Evolutionary conservation across 30 jellyfish, hydroid and myxozoan genomes (phyloP), one percentile per base, ranked within the genome.

Genomic region (Hydractinia symbiolongicarpus): DNA sequence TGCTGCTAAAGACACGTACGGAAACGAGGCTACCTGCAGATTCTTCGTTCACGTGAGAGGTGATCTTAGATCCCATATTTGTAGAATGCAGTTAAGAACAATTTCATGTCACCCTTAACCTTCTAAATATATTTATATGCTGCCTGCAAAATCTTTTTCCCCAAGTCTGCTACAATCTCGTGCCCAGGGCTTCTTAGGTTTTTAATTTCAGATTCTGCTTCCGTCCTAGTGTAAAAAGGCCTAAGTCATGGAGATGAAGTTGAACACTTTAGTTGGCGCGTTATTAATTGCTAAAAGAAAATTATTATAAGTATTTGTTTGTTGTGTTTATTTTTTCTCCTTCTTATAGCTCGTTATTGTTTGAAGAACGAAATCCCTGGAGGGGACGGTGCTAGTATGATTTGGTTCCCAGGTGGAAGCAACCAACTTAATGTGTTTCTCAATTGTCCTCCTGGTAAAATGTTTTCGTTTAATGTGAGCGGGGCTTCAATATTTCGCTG

Each of bases 341-440:
- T 20, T 61, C 6, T 84, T 84, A n/a, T 84, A 89, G 96, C 95
- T 52, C 79, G 80, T 80, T 80, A 79, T 72, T 89, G 97, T 82
- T 64, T 54, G 62, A 68, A 57, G 57, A 58, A 40, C 14, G 20
- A 49, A 40, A 72, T 88, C 61, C 96, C 96, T 3, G 96, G 96
- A 4, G 96, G 90, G 9, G 68, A 83, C 16, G 92, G 88, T 11
- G 92, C 83, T 4, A 56, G 5, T 53, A 40, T 9, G 57, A 6
- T 17, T 4, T 19, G 69, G 19, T 61, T 61, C 66, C 60, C 87
- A 61, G 11, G 57, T 16, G 67, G 51, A 61, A 8, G 5, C 5
- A 61, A 53, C 16, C 68, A 53, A 30, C 50, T 69, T n/a, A 62
- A 55, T 21, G 87, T 67, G 50, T 79, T 78, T 75, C 21, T 82